These are phyloP conservation scores for Mormyrus iriodes DNA, from an alignment of 2,113 vertebrate species.

Conservation along the genomic window DNA sequence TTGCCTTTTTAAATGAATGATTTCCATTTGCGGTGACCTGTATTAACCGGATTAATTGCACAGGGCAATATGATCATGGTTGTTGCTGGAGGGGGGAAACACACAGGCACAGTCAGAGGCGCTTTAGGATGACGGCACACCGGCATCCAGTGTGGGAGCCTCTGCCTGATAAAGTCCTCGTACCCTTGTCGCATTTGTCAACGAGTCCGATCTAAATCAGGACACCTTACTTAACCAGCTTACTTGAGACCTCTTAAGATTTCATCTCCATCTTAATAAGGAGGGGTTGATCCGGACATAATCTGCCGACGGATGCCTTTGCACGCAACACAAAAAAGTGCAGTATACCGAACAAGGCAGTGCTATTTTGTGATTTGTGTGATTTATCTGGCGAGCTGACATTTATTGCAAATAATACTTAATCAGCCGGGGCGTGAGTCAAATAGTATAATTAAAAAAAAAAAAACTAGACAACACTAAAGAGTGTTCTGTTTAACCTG, in stretches of 20 bases:
- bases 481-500: conserved; percentile 5
- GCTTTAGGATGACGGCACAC: background rate
- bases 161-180: background rate
- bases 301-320: background rate
- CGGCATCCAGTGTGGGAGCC: background rate
- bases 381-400: conserved; percentile 17
- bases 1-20: background rate
- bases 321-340: background rate
- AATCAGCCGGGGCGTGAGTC: conserved; percentile 4
- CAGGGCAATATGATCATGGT: background rate
- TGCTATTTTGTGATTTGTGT: conserved; percentile 7
- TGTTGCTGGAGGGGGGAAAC: background rate
- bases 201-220: background rate
- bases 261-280: conserved; percentile 7
- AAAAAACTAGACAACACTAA: conserved; percentile 11
- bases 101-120: background rate
- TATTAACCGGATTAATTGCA: background rate
- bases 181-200: background rate
- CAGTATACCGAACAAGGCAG: background rate
- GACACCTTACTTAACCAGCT: too few relatives aligned
- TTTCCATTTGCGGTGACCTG: background rate
- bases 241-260: conserved; percentile 16
- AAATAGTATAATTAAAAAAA: conserved; percentile 23
- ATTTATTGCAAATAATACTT: conserved; percentile 19
- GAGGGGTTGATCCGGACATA: background rate